Evolutionary conservation across 2,888 invertebrate species (phyloP), one percentile per base, ranked within the genome.

Genomic region (Diloba caeruleocephala): DNA sequence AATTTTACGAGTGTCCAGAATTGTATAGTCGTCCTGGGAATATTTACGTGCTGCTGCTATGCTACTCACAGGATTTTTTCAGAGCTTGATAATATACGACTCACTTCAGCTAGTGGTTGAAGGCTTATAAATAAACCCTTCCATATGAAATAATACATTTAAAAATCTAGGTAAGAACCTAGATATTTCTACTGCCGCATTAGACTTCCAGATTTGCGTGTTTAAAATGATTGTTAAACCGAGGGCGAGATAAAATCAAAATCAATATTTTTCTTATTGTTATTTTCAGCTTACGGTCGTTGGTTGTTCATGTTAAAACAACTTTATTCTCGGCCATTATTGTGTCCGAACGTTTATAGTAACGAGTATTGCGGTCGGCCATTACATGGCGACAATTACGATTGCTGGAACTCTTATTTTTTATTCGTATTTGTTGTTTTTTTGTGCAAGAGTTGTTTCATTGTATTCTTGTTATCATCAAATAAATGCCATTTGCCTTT

Each of bases 1-100:
- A 74, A 73, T 82, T 89, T 89, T 89, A 90, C 80, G 87, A 87
- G 64, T 75, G 55, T 71, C 67, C 78, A 63, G 65, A 80, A 84
- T 76, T 78, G 76, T 78, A 17, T 19, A 75, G 66, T 75, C 74
- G 59, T 57, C 65, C 37, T 43, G 57, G 67, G 67, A 67, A 57
- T 76, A 75, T 75, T 76, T 78, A 74, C 74, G 74, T 51, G 58
- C 42, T 42, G 43, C 49, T 21, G 3, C 21, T 21, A n/a, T 43
- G 51, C 49, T 45, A 55, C 49, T 46, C 48, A 39, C 67, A 60
- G 63, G 75, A 76, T 79, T 81, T 78, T 75, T 78, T 65, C 67
- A 68, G 59, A 70, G 52, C 52, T 60, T 50, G 28, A 54, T 59
- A 57, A 51, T 76, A 69, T 68, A 72, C 56, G 66, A 67, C 42